Conservation (phyloP, 1,140 invertebrate genomes). For the Druon quercuslanigerum region DNA sequence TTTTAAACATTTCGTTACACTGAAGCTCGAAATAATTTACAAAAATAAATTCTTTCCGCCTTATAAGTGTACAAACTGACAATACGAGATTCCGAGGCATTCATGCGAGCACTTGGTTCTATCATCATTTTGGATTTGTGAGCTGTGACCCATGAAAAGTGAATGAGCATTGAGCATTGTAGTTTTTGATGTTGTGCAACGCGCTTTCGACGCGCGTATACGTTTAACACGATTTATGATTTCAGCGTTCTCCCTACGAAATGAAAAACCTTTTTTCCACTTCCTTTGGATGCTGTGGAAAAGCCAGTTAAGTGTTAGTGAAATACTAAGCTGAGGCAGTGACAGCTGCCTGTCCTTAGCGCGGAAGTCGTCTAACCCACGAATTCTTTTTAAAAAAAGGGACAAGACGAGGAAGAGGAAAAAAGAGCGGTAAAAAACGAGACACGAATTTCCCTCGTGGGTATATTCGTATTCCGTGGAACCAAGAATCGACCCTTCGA, state of each 20-base stretch:
- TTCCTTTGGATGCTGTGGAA: slow-evolving; percentile 33
- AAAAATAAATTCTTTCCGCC: too few species aligned
- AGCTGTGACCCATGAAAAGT: slow-evolving; percentile 14
- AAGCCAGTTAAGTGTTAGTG: slow-evolving; percentile 32
- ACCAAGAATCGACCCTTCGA: not conserved
- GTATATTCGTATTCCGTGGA: slow-evolving; percentile 27
- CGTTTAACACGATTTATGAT: slow-evolving; percentile 7
- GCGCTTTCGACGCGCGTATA: slow-evolving; percentile 14
- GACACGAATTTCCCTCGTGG: slow-evolving; percentile 17
- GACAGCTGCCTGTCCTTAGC: slow-evolving; percentile 38
- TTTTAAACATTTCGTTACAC: too few species aligned
- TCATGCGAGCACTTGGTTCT: slow-evolving; percentile 16
- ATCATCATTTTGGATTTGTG: slow-evolving; percentile 20
- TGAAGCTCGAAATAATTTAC: too few species aligned
- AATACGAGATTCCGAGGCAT: slow-evolving; percentile 3
- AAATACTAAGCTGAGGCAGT: not conserved
- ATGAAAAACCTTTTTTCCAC: slow-evolving; percentile 25
- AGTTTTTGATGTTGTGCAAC: slow-evolving; percentile 1
- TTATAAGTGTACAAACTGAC: not conserved
- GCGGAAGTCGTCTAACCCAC: slow-evolving; percentile 37
- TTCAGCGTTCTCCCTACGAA: not conserved
- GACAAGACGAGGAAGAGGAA: slow-evolving; percentile 17
- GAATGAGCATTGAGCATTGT: slow-evolving; percentile 13
- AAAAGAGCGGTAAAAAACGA: slow-evolving; percentile 39
- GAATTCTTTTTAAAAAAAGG: not conserved